These are phyloP conservation scores for Pomacea canaliculata DNA, from an alignment of 2,888 invertebrate species.

Conservation along the genomic window DNA sequence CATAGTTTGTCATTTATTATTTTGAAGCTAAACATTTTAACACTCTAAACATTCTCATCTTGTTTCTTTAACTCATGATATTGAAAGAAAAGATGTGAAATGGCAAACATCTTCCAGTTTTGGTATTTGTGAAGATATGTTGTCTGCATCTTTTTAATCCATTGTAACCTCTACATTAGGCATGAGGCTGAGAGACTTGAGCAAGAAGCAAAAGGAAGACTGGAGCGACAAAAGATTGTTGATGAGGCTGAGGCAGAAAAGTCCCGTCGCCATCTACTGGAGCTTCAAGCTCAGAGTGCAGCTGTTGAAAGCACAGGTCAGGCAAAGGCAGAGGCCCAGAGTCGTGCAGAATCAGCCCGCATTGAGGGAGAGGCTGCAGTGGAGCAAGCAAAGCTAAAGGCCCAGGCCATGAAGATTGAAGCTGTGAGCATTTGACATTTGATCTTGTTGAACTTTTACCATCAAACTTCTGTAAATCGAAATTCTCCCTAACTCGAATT, in stretches of 20 bases:
- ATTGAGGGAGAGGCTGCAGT: constrained; percentile 73
- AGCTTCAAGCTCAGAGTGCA: constrained; percentile 71
- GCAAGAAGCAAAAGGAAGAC: constrained; percentile 72
- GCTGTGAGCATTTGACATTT: constrained; percentile 61
- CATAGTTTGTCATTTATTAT: no score
- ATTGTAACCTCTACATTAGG: constrained; percentile 47
- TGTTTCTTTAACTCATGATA: no score
- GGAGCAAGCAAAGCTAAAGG: constrained; percentile 71
- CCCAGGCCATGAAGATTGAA: constrained; percentile 71
- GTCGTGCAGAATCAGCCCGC: constrained; percentile 70
- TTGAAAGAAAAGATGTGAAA: no score
- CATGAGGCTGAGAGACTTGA: constrained; percentile 73
- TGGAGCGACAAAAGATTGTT: constrained; percentile 72
- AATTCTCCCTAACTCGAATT: no score
- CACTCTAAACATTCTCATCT: no score
- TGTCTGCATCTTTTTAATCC: not conserved
- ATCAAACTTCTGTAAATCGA: no score
- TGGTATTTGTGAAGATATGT: no score
- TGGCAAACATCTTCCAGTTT: no score
- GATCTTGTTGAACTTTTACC: no score
- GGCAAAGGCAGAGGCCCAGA: constrained; percentile 73
- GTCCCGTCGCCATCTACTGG: constrained; percentile 69
- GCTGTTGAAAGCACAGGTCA: constrained; percentile 73
- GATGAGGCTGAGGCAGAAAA: constrained; percentile 73
- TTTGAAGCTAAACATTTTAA: no score